Percentiles rank a stretch among this genome's conserved stretches.
Evolutionary conservation across 2,888 invertebrate genomes (phyloP).

Genomic region (Hydraecia micacea): DNA sequence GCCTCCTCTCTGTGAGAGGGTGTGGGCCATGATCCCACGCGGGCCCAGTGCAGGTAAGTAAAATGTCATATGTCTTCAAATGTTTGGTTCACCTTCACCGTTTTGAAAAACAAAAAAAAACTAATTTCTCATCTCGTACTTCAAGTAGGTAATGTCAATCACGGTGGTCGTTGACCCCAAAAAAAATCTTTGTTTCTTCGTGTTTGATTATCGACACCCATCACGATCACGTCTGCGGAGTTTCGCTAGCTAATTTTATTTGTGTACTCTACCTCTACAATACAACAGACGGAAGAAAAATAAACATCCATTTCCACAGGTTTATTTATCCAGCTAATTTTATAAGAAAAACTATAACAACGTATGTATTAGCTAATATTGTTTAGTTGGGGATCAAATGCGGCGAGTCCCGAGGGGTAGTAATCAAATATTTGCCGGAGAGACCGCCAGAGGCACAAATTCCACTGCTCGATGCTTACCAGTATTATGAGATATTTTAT

Average conservation of each 20-base stretch:
- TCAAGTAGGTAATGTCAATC: neutral
- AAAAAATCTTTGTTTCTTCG: neutral
- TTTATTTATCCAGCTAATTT: slow-evolving; percentile 48
- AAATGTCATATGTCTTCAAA: no score
- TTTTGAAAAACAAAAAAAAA: no score
- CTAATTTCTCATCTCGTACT: neutral
- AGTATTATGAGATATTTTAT: slow-evolving; percentile 63
- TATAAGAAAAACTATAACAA: slow-evolving; percentile 59
- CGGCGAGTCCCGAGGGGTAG: slow-evolving; percentile 56
- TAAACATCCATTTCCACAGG: neutral
- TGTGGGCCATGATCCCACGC: no score
- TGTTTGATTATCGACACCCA: neutral
- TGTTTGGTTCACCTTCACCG: no score
- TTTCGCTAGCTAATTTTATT: neutral
- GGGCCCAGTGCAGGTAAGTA: no score
- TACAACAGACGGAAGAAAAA: neutral
- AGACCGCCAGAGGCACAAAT: slow-evolving; percentile 65
- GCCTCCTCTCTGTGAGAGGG: no score
- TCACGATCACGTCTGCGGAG: neutral
- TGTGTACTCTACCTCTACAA: neutral
- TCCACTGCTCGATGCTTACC: slow-evolving; percentile 52
- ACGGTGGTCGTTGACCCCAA: neutral
- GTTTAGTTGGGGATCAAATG: slow-evolving; percentile 66
- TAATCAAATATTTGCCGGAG: slow-evolving; percentile 73
- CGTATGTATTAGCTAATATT: slow-evolving; percentile 66